Evolutionary conservation across 2,113 vertebrate species (phyloP).

Genomic region (Abramis brama): DNA sequence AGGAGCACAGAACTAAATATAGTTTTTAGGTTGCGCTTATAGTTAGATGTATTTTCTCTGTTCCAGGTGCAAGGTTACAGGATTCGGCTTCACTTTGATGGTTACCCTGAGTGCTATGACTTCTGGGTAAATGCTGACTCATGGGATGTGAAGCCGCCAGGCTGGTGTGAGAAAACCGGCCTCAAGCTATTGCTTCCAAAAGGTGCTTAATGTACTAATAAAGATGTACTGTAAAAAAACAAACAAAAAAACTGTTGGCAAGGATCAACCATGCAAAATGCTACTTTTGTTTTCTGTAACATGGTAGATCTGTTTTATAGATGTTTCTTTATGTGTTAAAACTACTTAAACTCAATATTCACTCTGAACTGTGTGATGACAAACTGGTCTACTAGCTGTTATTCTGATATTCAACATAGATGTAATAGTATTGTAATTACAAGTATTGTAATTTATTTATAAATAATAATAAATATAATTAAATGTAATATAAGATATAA

Average conservation of each 20-base stretch:
- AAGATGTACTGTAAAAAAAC: background rate
- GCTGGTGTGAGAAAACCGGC: constrained; percentile 91
- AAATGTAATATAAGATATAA: background rate
- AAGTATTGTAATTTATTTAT: background rate
- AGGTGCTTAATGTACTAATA: constrained; percentile 71
- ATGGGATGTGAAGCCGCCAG: constrained; percentile 85
- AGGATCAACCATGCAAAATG: background rate
- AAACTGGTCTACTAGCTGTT: background rate
- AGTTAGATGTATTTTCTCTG: background rate
- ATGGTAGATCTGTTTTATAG: background rate
- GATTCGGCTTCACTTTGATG: constrained; percentile 87
- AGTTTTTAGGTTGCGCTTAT: background rate
- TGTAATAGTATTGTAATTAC: background rate
- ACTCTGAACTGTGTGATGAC: background rate
- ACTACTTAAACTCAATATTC: background rate
- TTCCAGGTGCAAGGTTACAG: constrained; percentile 86
- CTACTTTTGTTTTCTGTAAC: background rate
- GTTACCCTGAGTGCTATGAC: constrained; percentile 89
- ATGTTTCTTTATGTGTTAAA: background rate
- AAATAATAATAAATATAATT: background rate
- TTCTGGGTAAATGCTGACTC: constrained; percentile 93
- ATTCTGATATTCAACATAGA: background rate
- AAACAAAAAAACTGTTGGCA: background rate
- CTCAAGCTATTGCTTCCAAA: constrained; percentile 88
- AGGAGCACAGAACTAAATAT: background rate